These are phyloP conservation scores for Ctena decussata DNA, from an alignment of 2,888 invertebrate genomes.

Conservation along the genomic window DNA sequence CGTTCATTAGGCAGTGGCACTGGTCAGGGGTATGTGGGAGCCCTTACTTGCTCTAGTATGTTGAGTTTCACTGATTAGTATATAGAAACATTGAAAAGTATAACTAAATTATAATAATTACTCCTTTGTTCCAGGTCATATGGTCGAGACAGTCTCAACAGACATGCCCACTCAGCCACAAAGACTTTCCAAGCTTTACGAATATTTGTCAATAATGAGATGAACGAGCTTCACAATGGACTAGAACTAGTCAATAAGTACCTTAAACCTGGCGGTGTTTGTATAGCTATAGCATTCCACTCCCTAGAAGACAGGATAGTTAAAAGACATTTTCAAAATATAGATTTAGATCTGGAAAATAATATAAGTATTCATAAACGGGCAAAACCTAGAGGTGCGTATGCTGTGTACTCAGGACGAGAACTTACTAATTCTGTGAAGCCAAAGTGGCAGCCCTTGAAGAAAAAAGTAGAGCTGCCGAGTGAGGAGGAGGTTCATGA, in stretches of 20 bases:
- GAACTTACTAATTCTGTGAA: slow-evolving; percentile 90
- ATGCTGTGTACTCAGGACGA: slow-evolving; percentile 89
- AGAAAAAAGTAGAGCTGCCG: slow-evolving; percentile 94
- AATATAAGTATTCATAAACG: slow-evolving; percentile 65
- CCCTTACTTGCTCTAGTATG: no score
- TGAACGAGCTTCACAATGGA: slow-evolving; percentile 97
- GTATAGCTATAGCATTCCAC: slow-evolving; percentile 96
- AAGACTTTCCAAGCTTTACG: slow-evolving; percentile 97
- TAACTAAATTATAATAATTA: no score
- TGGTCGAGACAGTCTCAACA: slow-evolving; percentile 42
- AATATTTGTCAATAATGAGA: slow-evolving; percentile 98
- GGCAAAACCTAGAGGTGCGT: slow-evolving; percentile 89
- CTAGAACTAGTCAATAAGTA: slow-evolving; percentile 91
- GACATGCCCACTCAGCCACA: slow-evolving; percentile 92
- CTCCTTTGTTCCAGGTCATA: slow-evolving; percentile 29
- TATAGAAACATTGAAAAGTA: no score
- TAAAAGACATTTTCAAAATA: slow-evolving; percentile 92
- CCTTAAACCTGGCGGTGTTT: slow-evolving; percentile 93
- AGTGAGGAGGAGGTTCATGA: slow-evolving; percentile 91
- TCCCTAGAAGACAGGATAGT: slow-evolving; percentile 97
- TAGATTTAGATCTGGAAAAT: slow-evolving; percentile 78
- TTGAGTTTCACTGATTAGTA: no score
- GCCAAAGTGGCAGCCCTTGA: slow-evolving; percentile 91
- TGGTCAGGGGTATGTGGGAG: no score
- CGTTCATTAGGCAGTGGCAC: no score